Evolutionary conservation across 2,888 invertebrate species (phyloP), one percentile per base, ranked within the genome.

Genomic region (Ephialtes manifestator): DNA sequence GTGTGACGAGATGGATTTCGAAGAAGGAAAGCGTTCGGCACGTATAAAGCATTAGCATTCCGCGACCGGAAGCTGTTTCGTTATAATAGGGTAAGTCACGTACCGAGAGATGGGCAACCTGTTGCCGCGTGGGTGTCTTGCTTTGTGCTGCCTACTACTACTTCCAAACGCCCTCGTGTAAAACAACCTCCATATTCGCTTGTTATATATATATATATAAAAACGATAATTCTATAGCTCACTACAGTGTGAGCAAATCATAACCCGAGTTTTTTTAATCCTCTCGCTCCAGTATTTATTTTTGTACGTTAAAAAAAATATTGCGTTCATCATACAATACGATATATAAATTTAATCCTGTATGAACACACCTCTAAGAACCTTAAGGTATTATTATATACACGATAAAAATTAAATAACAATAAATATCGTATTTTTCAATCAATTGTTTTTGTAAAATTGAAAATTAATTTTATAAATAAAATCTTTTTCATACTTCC

Each of bases 21-120:
- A 20, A 43, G 35, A 18, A 43, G 18, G 4, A 18, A 39, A 65
- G 24, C 15, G 2, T 43, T 65, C 39, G 65, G 53, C 71, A 55
- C 53, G 71, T 71, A 71, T 55, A 51, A 31, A 20, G 39, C 35
- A 53, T 71, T 71, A 71, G 53, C 13, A 39, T 71, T 31, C 13
- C 39, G 35, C 71, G 35, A n/a, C 35, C 39, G 53, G 39, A 71
- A 35, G 28, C 58, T 46, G 28, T 58, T 28, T 74, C 60, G 46
- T 60, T 20, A 20, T 35, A 60, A 74, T 60, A 24, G 53, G 46
- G 24, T 60, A 74, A 77, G 78, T 83, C 83, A 72, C 78, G 81
- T 70, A 76, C 71, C 24, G 79, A 71, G 70, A 68, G 70, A 85
- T 70, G 81, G 74, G 84, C 84, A 78, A 85, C 84, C 84, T 85